These are phyloP conservation scores for Ganaspis brasiliensis DNA, from an alignment of 2,888 invertebrate genomes.

Conservation along the genomic window DNA sequence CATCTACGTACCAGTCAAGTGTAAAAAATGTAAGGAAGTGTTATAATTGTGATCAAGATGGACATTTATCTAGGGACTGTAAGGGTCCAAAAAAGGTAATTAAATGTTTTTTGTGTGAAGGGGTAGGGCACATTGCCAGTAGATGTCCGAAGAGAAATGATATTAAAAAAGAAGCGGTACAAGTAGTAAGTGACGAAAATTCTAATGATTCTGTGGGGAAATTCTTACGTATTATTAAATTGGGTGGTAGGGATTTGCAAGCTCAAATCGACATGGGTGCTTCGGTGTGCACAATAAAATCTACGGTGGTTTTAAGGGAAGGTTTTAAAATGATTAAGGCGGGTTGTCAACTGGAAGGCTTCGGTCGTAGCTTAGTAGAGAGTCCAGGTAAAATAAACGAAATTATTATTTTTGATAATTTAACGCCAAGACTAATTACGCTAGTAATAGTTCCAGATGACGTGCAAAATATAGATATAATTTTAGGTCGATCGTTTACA, in stretches of 20 bases:
- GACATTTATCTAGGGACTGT: constrained; percentile 23
- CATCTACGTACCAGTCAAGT: too few species aligned
- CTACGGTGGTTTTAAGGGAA: background rate
- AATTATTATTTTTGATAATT: too few species aligned
- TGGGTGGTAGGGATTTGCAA: background rate
- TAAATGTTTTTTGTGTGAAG: constrained; percentile 11
- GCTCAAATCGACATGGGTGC: background rate
- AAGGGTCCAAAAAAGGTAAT: background rate
- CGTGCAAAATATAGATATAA: background rate
- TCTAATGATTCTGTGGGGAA: background rate
- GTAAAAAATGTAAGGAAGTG: constrained; percentile 17
- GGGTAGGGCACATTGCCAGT: background rate
- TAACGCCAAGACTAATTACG: constrained; percentile 4
- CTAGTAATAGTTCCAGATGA: background rate
- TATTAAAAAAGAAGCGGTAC: constrained; percentile 12
- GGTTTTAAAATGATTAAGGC: background rate
- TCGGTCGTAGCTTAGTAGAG: background rate
- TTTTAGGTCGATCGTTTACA: too few species aligned
- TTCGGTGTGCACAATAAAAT: constrained; percentile 12
- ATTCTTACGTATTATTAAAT: constrained; percentile 33
- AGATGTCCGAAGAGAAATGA: background rate
- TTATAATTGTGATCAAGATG: constrained; percentile 40
- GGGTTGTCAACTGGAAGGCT: background rate
- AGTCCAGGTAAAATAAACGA: background rate
- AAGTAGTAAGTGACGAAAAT: background rate